These are phyloP conservation scores for Drosophila jambulina DNA, from an alignment of 1,140 invertebrate species.

Conservation along the genomic window DNA sequence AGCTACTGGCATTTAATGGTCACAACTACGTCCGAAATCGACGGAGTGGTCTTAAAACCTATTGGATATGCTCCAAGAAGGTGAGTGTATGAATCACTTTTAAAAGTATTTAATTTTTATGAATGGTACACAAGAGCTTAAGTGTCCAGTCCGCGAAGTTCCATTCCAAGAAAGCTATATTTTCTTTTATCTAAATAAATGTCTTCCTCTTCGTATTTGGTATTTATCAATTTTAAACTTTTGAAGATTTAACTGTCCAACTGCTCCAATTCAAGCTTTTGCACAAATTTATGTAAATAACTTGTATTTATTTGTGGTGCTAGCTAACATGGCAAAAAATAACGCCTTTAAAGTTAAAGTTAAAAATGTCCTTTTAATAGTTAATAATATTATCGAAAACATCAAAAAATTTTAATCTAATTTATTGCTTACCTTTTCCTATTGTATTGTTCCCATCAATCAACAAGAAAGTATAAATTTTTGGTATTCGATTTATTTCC, in stretches of 20 bases:
- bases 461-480: not conserved
- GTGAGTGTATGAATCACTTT: constrained; percentile 23
- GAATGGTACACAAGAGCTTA: too few relatives aligned
- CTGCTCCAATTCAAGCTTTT: too few relatives aligned
- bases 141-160: too few relatives aligned
- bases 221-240: too few relatives aligned
- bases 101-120: not conserved
- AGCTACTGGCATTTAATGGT: constrained; percentile 69
- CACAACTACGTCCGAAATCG: constrained; percentile 80
- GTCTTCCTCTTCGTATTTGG: not conserved
- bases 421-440: not conserved
- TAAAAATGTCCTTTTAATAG: too few relatives aligned
- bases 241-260: too few relatives aligned
- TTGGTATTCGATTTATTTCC: not conserved
- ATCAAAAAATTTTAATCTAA: not conserved
- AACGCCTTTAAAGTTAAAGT: too few relatives aligned
- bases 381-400: not conserved
- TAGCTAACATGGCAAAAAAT: too few relatives aligned
- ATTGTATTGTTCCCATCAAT: not conserved
- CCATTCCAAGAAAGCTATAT: not conserved
- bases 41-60: constrained; percentile 74
- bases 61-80: constrained; percentile 84
- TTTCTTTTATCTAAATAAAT: not conserved
- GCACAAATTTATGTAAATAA: too few relatives aligned
- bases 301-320: too few relatives aligned